Conservation (phyloP, 2,797 vertebrate genomes). For the Todus mexicanus region DNA sequence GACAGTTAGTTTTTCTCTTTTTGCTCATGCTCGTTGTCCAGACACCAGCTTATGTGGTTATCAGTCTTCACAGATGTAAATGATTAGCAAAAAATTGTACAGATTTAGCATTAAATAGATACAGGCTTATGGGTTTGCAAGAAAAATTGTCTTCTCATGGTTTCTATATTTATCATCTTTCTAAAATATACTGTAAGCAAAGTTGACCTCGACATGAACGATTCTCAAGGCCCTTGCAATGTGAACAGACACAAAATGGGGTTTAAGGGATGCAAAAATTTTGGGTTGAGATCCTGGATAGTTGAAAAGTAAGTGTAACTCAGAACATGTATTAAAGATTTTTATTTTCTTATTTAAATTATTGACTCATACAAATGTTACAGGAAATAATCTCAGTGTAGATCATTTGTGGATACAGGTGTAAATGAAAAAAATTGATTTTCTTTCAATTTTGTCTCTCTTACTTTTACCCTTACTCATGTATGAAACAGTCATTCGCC, state of each 20-base stretch:
- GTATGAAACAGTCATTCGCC: not conserved
- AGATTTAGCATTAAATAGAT: not conserved
- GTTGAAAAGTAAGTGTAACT: not conserved
- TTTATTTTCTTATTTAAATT: not conserved
- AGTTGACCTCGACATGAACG: not conserved
- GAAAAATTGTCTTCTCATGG: not conserved
- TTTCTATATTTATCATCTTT: not conserved
- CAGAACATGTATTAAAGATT: not conserved
- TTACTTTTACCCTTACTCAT: not conserved
- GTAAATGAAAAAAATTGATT: not conserved
- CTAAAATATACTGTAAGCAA: not conserved
- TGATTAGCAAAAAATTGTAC: not conserved
- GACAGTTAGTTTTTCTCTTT: not conserved
- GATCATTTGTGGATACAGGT: not conserved
- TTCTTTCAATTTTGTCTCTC: too few species aligned
- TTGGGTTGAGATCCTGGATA: not conserved
- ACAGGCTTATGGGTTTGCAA: not conserved
- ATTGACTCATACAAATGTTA: not conserved
- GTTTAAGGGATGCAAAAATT: not conserved
- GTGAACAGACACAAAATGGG: not conserved
- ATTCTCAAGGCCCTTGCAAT: not conserved
- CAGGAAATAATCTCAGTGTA: not conserved
- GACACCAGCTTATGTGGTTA: not conserved
- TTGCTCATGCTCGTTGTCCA: not conserved
- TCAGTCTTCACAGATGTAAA: not conserved